phyloP scores from a whole-genome alignment of 2,888 invertebrate species.

The Drosophila histrio region DNA sequence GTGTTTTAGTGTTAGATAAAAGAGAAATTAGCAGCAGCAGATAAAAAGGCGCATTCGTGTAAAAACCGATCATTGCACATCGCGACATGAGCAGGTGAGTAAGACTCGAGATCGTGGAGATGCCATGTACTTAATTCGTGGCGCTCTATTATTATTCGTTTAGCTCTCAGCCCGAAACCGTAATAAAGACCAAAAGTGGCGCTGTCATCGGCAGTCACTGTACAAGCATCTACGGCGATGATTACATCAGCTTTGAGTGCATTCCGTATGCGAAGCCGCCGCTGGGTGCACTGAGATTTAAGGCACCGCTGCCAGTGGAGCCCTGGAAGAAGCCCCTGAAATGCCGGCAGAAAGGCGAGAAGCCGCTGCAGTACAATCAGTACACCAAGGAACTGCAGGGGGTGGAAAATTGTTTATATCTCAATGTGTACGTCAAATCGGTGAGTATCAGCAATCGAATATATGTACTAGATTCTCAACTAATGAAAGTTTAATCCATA shows the following conservation, averaged over 20 bases:
- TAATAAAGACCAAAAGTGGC: slow-evolving; percentile 69
- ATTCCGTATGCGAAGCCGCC: slow-evolving; percentile 83
- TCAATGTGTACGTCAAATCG: slow-evolving; percentile 84
- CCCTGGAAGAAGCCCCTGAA: slow-evolving; percentile 83
- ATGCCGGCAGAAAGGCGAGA: slow-evolving; percentile 79
- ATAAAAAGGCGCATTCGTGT: neutral
- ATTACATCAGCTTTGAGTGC: slow-evolving; percentile 74
- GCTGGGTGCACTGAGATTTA: slow-evolving; percentile 81
- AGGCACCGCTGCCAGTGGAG: slow-evolving; percentile 83
- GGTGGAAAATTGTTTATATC: slow-evolving; percentile 85
- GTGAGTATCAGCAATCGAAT: slow-evolving; percentile 49
- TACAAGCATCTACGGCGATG: slow-evolving; percentile 60
- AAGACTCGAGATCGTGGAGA: neutral
- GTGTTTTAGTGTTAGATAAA: slow-evolving; percentile 41
- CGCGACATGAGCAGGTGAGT: slow-evolving; percentile 51
- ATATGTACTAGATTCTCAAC: too few species aligned
- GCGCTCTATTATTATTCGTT: neutral
- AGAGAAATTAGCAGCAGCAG: neutral
- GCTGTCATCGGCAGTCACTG: slow-evolving; percentile 72
- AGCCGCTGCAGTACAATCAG: slow-evolving; percentile 80
- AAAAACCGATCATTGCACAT: slow-evolving; percentile 8
- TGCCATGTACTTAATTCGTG: neutral
- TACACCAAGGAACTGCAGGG: slow-evolving; percentile 81
- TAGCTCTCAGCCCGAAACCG: neutral
- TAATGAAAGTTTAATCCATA: neutral